These are phyloP conservation scores for Pegea sp. DNA, from an alignment of 23 tunicate genomes.

Conservation along the genomic window DNA sequence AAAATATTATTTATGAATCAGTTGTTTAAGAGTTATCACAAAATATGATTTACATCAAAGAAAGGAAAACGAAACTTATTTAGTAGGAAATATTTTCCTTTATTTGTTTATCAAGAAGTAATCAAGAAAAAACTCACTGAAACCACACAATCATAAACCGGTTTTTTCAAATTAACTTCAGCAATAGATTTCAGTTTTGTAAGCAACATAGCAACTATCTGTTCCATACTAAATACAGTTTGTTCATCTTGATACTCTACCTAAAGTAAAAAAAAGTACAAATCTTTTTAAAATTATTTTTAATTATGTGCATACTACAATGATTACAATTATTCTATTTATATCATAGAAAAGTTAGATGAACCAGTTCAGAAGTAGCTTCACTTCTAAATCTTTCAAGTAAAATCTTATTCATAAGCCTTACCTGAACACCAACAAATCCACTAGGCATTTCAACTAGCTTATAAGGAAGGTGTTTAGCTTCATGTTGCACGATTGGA, in stretches of 20 bases:
- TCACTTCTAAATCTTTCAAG: neutral
- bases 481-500: conserved; percentile 42
- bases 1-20: no score
- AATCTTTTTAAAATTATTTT: no score
- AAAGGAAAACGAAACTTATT: neutral
- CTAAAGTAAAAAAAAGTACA: conserved; percentile 10
- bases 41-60: neutral
- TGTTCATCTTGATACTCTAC: conserved; percentile 39
- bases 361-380: no score
- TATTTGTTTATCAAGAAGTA: neutral
- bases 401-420: neutral
- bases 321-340: no score
- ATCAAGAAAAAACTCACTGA: conserved; percentile 25
- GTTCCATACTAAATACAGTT: conserved; percentile 54
- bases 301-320: no score
- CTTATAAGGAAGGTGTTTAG: conserved; percentile 38
- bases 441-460: conserved; percentile 38
- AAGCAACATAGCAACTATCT: conserved; percentile 67
- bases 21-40: neutral
- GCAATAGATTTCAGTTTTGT: conserved; percentile 65
- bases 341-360: no score
- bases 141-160: conserved; percentile 84
- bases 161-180: conserved; percentile 58
- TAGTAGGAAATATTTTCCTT: neutral
- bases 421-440: conserved; percentile 61